Evolutionary conservation across 2,113 vertebrate genomes (phyloP).

Genomic region (Thomomys bottae): DNA sequence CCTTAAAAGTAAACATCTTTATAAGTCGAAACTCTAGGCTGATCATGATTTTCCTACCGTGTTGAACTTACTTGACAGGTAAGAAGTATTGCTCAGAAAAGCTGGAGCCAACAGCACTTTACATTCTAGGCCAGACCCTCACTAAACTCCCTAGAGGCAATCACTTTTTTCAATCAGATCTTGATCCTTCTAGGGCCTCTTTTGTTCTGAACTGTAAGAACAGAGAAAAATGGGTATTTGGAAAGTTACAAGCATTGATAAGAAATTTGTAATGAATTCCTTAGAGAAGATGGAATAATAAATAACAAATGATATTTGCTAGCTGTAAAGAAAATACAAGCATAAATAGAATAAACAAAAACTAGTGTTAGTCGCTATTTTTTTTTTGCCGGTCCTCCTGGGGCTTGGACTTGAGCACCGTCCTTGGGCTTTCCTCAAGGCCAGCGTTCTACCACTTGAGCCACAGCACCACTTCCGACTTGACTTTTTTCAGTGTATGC

Average conservation of each 20-base stretch:
- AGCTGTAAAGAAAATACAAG: neutral
- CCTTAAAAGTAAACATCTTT: conserved; percentile 63
- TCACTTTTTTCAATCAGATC: neutral
- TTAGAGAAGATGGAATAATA: neutral
- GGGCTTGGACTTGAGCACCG: too few relatives aligned
- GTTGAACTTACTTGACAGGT: conserved; percentile 68
- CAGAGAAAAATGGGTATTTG: neutral
- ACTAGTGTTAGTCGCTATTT: neutral
- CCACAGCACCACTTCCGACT: too few relatives aligned
- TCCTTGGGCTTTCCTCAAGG: too few relatives aligned
- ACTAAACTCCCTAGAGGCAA: conserved; percentile 27
- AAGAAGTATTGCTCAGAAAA: conserved; percentile 56
- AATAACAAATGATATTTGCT: neutral
- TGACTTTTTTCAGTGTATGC: too few relatives aligned
- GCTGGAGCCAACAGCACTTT: conserved; percentile 36
- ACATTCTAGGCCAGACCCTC: neutral
- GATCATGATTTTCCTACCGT: conserved; percentile 69
- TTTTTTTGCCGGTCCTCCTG: too few relatives aligned
- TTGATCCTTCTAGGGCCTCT: neutral
- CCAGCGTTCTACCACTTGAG: too few relatives aligned
- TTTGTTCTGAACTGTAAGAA: conserved; percentile 12
- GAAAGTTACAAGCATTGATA: neutral
- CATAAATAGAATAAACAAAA: neutral
- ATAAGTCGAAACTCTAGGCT: conserved; percentile 47
- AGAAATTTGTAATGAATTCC: neutral